Evolutionary conservation across 2,113 vertebrate species (phyloP).

Genomic region (Phylloscopus trochiloides): DNA sequence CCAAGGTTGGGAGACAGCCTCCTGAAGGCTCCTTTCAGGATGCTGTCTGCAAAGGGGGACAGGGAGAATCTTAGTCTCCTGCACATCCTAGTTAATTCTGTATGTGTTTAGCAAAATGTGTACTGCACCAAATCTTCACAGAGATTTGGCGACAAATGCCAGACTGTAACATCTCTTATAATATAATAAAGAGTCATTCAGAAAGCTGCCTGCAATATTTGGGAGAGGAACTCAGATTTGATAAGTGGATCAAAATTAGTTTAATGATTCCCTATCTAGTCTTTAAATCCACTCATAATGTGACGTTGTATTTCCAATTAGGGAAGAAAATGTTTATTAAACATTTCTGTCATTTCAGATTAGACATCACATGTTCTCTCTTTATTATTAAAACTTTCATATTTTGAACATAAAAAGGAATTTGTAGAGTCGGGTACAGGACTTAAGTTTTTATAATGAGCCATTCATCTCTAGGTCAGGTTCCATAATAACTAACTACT

Average conservation of each 20-base stretch:
- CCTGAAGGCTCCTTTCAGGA: neutral
- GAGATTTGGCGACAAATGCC: neutral
- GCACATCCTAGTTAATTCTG: neutral
- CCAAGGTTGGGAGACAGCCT: neutral
- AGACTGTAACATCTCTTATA: neutral
- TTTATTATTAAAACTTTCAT: neutral
- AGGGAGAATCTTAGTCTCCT: neutral
- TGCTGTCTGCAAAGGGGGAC: neutral
- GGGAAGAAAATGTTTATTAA: constrained; percentile 1
- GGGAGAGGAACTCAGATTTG: neutral
- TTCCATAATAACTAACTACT: constrained; percentile 10
- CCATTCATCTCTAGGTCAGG: constrained; percentile 26
- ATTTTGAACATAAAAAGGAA: constrained; percentile 4
- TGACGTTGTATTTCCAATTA: constrained; percentile 31
- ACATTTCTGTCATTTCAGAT: constrained; percentile 26
- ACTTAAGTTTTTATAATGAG: constrained; percentile 5
- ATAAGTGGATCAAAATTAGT: constrained; percentile 33
- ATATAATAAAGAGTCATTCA: neutral
- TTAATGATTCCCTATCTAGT: constrained; percentile 22
- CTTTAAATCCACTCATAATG: neutral
- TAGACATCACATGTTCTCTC: neutral
- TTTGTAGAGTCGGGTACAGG: neutral
- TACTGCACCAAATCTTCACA: neutral
- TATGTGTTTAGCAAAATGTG: neutral
- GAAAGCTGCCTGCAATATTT: neutral